phyloP scores from a whole-genome alignment of 2,113 vertebrate species.

The Hydrochoerus hydrochaeris region DNA sequence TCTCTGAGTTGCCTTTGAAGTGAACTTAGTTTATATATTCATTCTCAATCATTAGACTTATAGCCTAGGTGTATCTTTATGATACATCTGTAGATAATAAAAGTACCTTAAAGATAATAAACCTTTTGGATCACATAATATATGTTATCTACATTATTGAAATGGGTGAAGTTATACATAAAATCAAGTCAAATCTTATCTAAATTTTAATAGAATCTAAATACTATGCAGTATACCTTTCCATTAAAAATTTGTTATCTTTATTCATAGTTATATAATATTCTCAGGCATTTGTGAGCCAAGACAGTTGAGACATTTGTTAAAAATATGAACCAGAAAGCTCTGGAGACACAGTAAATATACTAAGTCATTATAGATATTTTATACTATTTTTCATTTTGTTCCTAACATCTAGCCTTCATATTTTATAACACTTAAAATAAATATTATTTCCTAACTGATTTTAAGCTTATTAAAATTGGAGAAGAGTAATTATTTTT shows the following conservation, averaged over 20 bases:
- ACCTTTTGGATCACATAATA: background rate
- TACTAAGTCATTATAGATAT: background rate
- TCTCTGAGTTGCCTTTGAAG: background rate
- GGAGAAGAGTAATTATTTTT: slow-evolving; percentile 59
- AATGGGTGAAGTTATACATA: slow-evolving; percentile 18
- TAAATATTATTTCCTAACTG: slow-evolving; percentile 43
- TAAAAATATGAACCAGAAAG: slow-evolving; percentile 35
- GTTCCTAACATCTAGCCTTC: background rate
- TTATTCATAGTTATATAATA: slow-evolving; percentile 32
- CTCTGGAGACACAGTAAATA: slow-evolving; percentile 23
- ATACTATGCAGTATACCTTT: background rate
- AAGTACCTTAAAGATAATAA: slow-evolving; percentile 36
- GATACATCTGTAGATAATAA: slow-evolving; percentile 27
- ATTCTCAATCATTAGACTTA: slow-evolving; percentile 9
- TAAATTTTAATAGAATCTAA: slow-evolving; percentile 51
- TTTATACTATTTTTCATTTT: slow-evolving; percentile 40
- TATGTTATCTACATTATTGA: slow-evolving; percentile 31
- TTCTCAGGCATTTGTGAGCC: background rate
- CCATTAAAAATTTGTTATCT: slow-evolving; percentile 56
- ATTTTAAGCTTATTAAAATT: slow-evolving; percentile 48
- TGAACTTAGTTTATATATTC: background rate
- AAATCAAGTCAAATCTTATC: slow-evolving; percentile 29
- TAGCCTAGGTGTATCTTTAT: background rate
- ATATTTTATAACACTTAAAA: slow-evolving; percentile 28
- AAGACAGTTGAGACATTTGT: background rate